Percentiles rank a stretch among this genome's conserved stretches.
phyloP scores from a whole-genome alignment of 2,797 vertebrate species.

The Oreortyx pictus region DNA sequence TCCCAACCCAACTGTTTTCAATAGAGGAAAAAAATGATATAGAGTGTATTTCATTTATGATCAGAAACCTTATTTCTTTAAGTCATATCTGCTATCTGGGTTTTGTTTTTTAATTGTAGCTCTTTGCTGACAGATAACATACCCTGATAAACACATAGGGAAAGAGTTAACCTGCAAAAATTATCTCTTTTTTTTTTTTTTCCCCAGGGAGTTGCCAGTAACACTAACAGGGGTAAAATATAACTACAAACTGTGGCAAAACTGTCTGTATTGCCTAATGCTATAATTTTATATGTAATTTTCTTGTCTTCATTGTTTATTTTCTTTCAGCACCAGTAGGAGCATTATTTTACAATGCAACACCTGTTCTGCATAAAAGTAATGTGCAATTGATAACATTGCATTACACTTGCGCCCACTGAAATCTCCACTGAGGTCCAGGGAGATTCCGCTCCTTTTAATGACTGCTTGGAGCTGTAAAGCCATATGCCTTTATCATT shows the following conservation, averaged over 20 bases:
- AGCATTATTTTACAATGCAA: slow-evolving; percentile 19
- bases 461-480: background rate
- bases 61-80: background rate
- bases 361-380: background rate
- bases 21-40: background rate
- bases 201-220: background rate
- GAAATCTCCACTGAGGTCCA: background rate
- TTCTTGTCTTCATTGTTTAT: background rate
- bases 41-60: background rate
- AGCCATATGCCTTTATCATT: slow-evolving; percentile 12
- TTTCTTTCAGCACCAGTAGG: background rate
- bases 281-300: background rate
- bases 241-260: background rate
- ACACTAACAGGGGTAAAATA: background rate
- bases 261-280: background rate
- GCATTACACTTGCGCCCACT: background rate
- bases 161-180: background rate
- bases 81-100: background rate
- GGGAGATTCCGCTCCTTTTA: background rate
- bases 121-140: background rate
- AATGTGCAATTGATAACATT: slow-evolving; percentile 22
- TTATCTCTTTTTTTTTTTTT: no score
- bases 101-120: background rate
- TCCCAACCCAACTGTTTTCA: background rate
- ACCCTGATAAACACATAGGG: background rate